Conservation (phyloP, 2,888 invertebrate genomes). For the Merodon equestris region DNA sequence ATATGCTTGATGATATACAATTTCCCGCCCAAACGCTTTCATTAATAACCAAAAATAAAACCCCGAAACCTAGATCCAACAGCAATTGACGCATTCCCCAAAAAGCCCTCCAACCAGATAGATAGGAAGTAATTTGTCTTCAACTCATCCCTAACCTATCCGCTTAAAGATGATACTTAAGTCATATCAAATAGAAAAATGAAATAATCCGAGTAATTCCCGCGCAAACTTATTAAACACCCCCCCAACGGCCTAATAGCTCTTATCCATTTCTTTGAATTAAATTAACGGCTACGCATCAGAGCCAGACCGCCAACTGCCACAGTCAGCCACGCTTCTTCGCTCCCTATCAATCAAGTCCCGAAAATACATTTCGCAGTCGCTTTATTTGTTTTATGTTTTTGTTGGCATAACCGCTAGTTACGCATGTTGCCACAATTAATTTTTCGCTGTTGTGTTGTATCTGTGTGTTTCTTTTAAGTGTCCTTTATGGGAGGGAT, state of each 20-base stretch:
- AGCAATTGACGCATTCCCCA: conserved; percentile 3
- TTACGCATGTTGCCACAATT: conserved; percentile 49
- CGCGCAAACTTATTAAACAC: conserved; percentile 22
- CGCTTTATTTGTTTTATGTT: conserved; percentile 4
- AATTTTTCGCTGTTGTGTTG: conserved; percentile 15
- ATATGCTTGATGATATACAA: no score
- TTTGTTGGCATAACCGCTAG: conserved; percentile 4
- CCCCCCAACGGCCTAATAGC: neutral
- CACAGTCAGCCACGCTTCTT: neutral
- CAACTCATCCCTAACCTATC: conserved; percentile 12
- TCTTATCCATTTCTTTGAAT: conserved; percentile 26
- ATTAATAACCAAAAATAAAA: no score
- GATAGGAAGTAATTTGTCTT: conserved; percentile 32
- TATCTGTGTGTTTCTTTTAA: conserved; percentile 7
- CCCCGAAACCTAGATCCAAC: neutral
- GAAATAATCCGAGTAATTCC: conserved; percentile 15
- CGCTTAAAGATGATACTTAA: conserved; percentile 4
- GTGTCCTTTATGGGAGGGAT: conserved; percentile 7
- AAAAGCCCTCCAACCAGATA: conserved; percentile 9
- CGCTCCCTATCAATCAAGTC: conserved; percentile 41
- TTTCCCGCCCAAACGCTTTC: no score
- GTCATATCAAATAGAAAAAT: conserved; percentile 11
- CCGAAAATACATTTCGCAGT: conserved; percentile 18
- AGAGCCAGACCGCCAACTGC: conserved; percentile 12
- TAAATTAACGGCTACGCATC: conserved; percentile 39